Percentiles rank a stretch among this genome's conserved stretches.
These are phyloP conservation scores for Cephalotes varians DNA, from an alignment of 2,888 invertebrate genomes.

Conservation along the genomic window DNA sequence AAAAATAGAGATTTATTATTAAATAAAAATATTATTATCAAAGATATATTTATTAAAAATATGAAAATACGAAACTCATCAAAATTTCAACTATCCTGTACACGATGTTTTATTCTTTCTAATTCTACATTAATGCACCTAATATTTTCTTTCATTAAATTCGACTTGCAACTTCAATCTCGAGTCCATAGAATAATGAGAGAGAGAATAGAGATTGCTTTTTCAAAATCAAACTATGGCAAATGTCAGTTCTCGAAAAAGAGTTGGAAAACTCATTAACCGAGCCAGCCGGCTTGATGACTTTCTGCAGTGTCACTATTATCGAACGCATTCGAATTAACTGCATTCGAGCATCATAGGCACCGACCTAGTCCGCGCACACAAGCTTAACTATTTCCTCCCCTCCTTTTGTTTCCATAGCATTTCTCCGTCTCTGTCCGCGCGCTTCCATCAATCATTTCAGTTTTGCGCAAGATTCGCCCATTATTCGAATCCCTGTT, in stretches of 20 bases:
- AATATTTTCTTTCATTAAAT: conserved; percentile 1
- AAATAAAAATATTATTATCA: no score
- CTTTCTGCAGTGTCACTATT: conserved; percentile 72
- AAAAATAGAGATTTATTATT: not conserved
- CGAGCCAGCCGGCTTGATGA: conserved; percentile 65
- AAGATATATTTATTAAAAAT: not conserved
- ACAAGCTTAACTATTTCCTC: conserved; percentile 73
- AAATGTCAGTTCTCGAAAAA: conserved; percentile 65
- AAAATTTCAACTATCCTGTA: not conserved
- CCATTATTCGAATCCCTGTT: conserved; percentile 69
- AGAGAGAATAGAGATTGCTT: conserved; percentile 49
- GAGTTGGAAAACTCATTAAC: conserved; percentile 70
- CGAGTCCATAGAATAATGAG: not conserved
- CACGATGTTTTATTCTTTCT: not conserved
- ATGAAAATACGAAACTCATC: not conserved
- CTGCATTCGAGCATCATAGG: conserved; percentile 66
- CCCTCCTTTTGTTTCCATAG: conserved; percentile 70
- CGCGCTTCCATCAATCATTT: conserved; percentile 75
- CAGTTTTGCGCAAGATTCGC: conserved; percentile 73
- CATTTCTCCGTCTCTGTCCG: conserved; percentile 27
- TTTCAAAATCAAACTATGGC: conserved; percentile 65
- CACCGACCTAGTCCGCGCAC: conserved; percentile 61
- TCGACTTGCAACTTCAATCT: not conserved
- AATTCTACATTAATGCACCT: not conserved
- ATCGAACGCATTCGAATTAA: conserved; percentile 73